phyloP scores from a whole-genome alignment of 2,797 vertebrate species.

The Schizothorax lantsangensis region DNA sequence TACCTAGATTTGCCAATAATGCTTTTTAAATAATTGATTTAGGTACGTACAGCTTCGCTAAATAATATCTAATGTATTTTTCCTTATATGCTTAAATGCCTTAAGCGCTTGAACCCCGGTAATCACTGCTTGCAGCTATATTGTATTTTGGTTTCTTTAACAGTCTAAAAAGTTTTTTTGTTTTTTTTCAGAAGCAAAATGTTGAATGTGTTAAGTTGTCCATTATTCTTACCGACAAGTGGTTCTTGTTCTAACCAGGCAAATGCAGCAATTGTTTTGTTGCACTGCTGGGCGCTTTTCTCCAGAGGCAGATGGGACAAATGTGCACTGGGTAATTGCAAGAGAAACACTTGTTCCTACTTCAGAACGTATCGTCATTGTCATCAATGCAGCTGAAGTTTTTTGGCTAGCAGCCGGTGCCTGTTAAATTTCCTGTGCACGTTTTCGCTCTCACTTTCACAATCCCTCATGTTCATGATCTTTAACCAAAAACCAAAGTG shows the following conservation, averaged over 20 bases:
- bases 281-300: not conserved
- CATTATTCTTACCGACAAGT: constrained; percentile 12
- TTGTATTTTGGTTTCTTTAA: not conserved
- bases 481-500: constrained; percentile 8
- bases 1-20: too few species aligned
- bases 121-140: too few species aligned
- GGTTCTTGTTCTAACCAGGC: not conserved
- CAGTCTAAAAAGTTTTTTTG: not conserved
- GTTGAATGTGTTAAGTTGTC: constrained; percentile 4
- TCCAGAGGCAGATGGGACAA: constrained; percentile 13
- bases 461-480: not conserved
- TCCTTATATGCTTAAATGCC: too few species aligned
- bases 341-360: constrained; percentile 22
- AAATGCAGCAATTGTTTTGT: constrained; percentile 9
- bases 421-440: not conserved
- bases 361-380: not conserved
- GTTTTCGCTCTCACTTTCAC: not conserved
- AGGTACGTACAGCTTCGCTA: too few species aligned
- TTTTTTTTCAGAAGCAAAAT: not conserved
- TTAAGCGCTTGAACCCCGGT: too few species aligned
- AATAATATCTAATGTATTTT: too few species aligned
- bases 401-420: not conserved
- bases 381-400: not conserved
- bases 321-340: constrained; percentile 18
- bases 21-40: too few species aligned